These are phyloP conservation scores for Dascillus cervinus DNA, from an alignment of 2,888 invertebrate genomes.

Conservation along the genomic window DNA sequence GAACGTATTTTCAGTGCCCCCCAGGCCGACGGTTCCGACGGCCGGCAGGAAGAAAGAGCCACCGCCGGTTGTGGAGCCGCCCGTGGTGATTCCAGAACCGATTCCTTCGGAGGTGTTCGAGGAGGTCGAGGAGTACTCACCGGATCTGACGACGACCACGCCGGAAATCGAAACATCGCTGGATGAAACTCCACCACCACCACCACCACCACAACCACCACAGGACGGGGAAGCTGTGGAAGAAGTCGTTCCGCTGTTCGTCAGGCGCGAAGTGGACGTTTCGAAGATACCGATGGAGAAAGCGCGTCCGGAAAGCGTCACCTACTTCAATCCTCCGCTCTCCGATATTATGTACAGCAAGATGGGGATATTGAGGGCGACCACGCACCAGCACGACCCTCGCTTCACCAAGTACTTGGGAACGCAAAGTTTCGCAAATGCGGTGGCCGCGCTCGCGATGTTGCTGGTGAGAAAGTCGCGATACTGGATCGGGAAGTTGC, in stretches of 20 bases:
- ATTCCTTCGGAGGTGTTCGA: conserved; percentile 15
- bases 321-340: conserved; percentile 19
- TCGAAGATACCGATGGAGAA: conserved; percentile 16
- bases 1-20: no score
- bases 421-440: conserved; percentile 35
- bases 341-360: conserved; percentile 24
- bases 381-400: conserved; percentile 34
- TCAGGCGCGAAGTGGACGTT: conserved; percentile 6
- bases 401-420: conserved; percentile 30
- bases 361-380: conserved; percentile 35
- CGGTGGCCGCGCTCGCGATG: conserved; percentile 38
- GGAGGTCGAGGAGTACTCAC: conserved; percentile 14
- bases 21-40: background rate
- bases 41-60: background rate
- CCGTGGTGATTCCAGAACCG: no score
- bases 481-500: conserved; percentile 36
- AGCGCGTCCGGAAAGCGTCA: conserved; percentile 21
- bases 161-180: no score
- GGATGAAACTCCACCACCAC: no score
- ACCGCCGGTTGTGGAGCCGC: no score
- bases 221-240: no score
- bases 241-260: conserved; percentile 1
- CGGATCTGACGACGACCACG: conserved; percentile 4
- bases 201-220: no score
- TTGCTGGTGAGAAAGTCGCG: conserved; percentile 34